Percentiles rank a stretch among this genome's conserved stretches.
These are phyloP conservation scores for Bellardia bayeri DNA, from an alignment of 2,888 invertebrate genomes.

Conservation along the genomic window DNA sequence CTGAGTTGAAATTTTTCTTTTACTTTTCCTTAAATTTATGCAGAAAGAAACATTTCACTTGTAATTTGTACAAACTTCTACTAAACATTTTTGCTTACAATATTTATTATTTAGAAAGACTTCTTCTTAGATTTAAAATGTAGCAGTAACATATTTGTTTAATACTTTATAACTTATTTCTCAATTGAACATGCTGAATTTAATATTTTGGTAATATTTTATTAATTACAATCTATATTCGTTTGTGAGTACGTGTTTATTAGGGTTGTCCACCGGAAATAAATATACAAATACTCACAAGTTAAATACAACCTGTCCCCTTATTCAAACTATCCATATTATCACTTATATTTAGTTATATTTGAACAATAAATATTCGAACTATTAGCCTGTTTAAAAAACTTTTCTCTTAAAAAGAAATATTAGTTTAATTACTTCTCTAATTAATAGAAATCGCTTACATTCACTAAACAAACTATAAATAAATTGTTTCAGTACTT, in stretches of 20 bases:
- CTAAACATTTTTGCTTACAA: background rate
- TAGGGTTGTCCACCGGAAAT: too few relatives aligned
- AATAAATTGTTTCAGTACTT: too few relatives aligned
- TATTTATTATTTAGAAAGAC: background rate
- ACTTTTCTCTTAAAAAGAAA: too few relatives aligned
- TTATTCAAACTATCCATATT: too few relatives aligned
- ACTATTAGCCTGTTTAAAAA: too few relatives aligned
- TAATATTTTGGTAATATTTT: conserved; percentile 14
- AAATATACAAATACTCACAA: too few relatives aligned
- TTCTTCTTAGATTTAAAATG: background rate
- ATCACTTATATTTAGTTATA: too few relatives aligned
- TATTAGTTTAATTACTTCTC: too few relatives aligned
- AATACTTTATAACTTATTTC: background rate
- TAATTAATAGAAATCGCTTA: too few relatives aligned
- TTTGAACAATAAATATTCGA: too few relatives aligned
- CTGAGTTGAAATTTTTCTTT: background rate
- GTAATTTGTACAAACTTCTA: background rate
- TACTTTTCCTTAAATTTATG: background rate
- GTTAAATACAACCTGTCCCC: too few relatives aligned
- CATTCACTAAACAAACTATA: too few relatives aligned
- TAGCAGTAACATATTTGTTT: background rate
- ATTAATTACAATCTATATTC: background rate
- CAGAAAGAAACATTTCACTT: background rate
- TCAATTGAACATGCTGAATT: background rate
- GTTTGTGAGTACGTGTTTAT: background rate